Percentiles rank a stretch among this genome's conserved stretches.
phyloP scores from a whole-genome alignment of 2,888 invertebrate genomes.

The Rutpela maculata region DNA sequence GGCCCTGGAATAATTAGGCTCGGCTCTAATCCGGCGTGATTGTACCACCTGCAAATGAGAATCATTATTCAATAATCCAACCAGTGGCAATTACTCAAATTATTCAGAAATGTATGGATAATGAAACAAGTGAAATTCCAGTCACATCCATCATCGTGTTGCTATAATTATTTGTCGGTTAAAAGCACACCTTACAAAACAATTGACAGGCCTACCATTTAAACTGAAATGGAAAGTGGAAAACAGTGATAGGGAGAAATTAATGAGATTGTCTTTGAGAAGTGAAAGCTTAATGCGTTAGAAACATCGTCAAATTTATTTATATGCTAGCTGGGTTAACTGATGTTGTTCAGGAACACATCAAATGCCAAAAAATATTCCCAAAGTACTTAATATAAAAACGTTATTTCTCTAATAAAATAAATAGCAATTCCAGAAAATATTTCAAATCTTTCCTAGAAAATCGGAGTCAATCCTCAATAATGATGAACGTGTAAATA shows the following conservation, averaged over 20 bases:
- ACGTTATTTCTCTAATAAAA: too few relatives aligned
- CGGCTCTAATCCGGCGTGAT: slow-evolving; percentile 80
- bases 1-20: slow-evolving; percentile 80
- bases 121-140: slow-evolving; percentile 17
- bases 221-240: neutral
- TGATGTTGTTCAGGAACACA: too few relatives aligned
- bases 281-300: too few relatives aligned
- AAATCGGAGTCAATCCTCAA: too few relatives aligned
- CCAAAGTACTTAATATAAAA: too few relatives aligned
- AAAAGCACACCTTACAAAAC: slow-evolving; percentile 8
- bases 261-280: neutral
- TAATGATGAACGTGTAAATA: too few relatives aligned
- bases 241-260: neutral
- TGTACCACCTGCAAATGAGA: slow-evolving; percentile 79
- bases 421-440: too few relatives aligned
- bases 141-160: slow-evolving; percentile 8
- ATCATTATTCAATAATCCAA: slow-evolving; percentile 26
- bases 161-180: slow-evolving; percentile 13
- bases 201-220: slow-evolving; percentile 23
- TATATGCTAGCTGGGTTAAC: too few relatives aligned
- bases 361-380: too few relatives aligned
- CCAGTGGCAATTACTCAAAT: slow-evolving; percentile 15
- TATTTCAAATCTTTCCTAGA: too few relatives aligned
- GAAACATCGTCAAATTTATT: too few relatives aligned
- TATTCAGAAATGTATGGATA: slow-evolving; percentile 19